These are phyloP conservation scores for Andrena haemorrhoa DNA, from an alignment of 2,888 invertebrate species.

Conservation along the genomic window DNA sequence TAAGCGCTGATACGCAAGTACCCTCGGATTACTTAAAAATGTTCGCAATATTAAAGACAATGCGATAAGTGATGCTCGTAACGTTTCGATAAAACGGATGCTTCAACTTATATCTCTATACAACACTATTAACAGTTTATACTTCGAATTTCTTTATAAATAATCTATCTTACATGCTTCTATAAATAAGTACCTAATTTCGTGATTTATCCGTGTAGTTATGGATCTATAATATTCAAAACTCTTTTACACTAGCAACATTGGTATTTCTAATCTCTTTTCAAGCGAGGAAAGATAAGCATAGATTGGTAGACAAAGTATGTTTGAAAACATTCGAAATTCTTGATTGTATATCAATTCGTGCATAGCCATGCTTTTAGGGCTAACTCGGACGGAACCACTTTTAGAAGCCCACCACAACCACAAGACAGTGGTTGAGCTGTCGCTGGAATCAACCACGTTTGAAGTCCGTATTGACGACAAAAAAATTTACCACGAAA, in stretches of 20 bases:
- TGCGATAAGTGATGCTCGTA: conserved; percentile 6
- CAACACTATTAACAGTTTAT: conserved; percentile 10
- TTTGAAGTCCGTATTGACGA: too few species aligned
- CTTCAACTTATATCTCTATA: conserved; percentile 7
- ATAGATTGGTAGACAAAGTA: conserved; percentile 6
- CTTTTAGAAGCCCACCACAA: too few species aligned
- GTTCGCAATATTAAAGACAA: background rate
- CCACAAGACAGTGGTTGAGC: too few species aligned
- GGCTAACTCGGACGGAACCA: too few species aligned
- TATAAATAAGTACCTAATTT: conserved; percentile 12
- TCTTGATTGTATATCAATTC: conserved; percentile 16
- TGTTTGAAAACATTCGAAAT: conserved; percentile 23
- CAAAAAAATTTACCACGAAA: too few species aligned
- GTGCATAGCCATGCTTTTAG: conserved; percentile 26
- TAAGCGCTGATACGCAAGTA: background rate
- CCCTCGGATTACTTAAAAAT: background rate
- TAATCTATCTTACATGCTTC: conserved; percentile 4
- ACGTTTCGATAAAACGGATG: conserved; percentile 8
- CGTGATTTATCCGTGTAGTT: background rate
- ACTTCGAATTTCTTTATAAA: conserved; percentile 23
- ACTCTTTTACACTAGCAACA: conserved; percentile 3
- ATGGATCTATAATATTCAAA: conserved; percentile 17
- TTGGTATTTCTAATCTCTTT: conserved; percentile 20
- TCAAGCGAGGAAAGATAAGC: background rate
- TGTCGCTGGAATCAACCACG: too few species aligned